Percentiles rank a stretch among this genome's conserved stretches.
Evolutionary conservation across 2,888 invertebrate species (phyloP).

Genomic region (Andrena minutula): DNA sequence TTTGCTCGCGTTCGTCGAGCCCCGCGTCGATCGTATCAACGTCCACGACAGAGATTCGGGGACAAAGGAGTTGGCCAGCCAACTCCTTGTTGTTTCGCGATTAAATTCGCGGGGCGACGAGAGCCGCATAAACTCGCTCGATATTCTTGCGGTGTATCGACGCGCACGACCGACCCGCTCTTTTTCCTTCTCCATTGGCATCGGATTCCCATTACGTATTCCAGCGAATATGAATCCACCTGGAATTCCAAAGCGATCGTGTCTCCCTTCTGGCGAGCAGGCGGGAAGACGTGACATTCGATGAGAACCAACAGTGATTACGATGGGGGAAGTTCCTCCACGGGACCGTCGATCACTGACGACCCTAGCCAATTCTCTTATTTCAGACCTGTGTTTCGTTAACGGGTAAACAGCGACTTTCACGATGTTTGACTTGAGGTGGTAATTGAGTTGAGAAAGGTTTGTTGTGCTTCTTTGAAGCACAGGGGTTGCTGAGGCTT

Average conservation of each 20-base stretch:
- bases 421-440: neutral
- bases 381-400: neutral
- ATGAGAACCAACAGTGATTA: slow-evolving; percentile 44
- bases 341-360: slow-evolving; percentile 16
- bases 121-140: slow-evolving; percentile 19
- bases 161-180: slow-evolving; percentile 6
- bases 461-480: neutral
- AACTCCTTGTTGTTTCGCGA: slow-evolving; percentile 18
- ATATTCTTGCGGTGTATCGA: slow-evolving; percentile 25
- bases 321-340: slow-evolving; percentile 59
- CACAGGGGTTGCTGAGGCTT: neutral
- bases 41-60: neutral
- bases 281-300: slow-evolving; percentile 32
- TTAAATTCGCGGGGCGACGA: slow-evolving; percentile 15
- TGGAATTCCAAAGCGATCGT: slow-evolving; percentile 71
- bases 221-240: slow-evolving; percentile 74
- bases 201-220: slow-evolving; percentile 77
- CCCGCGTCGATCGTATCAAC: neutral
- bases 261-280: slow-evolving; percentile 34
- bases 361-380: slow-evolving; percentile 28
- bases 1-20: neutral
- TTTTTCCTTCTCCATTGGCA: slow-evolving; percentile 66
- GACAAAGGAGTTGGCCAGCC: neutral
- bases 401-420: neutral
- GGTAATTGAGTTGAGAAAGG: neutral